A percentile compares a stretch with the other conserved stretches of the same genome.
phyloP scores from a whole-genome alignment of 1,140 invertebrate genomes.

The Drosophila chauvacae region DNA sequence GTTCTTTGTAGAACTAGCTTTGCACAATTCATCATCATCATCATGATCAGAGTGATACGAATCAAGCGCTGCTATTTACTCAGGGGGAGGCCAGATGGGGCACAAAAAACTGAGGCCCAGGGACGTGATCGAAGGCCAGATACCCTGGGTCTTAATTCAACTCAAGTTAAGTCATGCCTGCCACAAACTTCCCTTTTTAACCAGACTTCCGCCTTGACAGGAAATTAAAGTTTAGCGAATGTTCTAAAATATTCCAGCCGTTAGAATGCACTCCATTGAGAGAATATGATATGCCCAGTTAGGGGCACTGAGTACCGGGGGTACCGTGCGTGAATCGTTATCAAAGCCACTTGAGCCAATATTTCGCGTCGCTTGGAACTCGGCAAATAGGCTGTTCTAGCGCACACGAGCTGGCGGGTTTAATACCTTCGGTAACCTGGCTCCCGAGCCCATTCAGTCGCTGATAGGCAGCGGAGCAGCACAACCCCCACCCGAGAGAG shows the following conservation, averaged over 20 bases:
- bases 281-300: conserved; percentile 7
- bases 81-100: neutral
- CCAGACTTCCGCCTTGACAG: neutral
- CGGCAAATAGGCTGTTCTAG: conserved; percentile 15
- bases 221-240: neutral
- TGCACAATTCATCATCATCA: conserved; percentile 40
- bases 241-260: neutral
- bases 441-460: conserved; percentile 37
- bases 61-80: conserved; percentile 51
- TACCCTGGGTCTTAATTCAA: neutral
- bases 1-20: conserved; percentile 34
- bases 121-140: neutral
- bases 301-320: conserved; percentile 7
- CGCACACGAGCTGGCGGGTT: conserved; percentile 11
- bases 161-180: too few relatives aligned
- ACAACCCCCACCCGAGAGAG: conserved; percentile 5
- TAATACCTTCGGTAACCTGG: conserved; percentile 26
- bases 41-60: conserved; percentile 39
- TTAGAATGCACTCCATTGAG: neutral
- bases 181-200: neutral
- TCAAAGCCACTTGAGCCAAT: conserved; percentile 57
- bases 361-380: conserved; percentile 38
- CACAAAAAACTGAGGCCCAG: neutral
- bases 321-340: conserved; percentile 25
- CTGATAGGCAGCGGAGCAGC: conserved; percentile 2